Percentiles rank a stretch among this genome's conserved stretches.
Conservation (phyloP, 2,113 vertebrate genomes). For the Eurypyga helias region DNA sequence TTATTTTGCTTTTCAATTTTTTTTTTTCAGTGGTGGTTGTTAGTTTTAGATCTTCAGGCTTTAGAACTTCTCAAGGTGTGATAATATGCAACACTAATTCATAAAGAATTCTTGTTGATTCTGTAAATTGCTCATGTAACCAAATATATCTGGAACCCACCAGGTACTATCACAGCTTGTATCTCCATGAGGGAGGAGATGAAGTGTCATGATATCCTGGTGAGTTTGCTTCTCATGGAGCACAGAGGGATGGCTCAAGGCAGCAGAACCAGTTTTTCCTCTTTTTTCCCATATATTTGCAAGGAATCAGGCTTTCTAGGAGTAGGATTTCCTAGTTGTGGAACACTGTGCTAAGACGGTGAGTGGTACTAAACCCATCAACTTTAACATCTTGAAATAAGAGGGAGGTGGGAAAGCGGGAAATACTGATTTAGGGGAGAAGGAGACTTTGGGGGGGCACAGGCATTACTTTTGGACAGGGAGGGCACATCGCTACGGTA, state of each 20-base stretch:
- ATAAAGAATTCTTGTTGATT: fast-evolving
- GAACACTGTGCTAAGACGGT: neutral
- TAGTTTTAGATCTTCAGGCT: neutral
- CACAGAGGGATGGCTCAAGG: neutral
- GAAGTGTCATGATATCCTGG: neutral
- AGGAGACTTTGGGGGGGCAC: neutral
- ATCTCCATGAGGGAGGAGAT: neutral
- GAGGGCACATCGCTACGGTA: neutral
- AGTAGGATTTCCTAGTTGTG: neutral
- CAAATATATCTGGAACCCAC: neutral
- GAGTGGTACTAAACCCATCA: neutral
- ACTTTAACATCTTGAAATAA: neutral
- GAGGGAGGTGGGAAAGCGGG: neutral
- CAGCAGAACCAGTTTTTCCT: neutral
- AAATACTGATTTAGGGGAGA: neutral
- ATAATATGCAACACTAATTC: neutral
- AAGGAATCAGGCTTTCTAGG: neutral
- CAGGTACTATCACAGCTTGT: neutral
- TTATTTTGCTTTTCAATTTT: neutral
- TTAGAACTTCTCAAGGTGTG: neutral
- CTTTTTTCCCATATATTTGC: neutral
- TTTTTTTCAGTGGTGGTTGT: neutral
- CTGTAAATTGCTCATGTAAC: neutral
- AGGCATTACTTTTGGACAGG: neutral
- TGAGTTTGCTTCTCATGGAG: neutral